phyloP scores from a whole-genome alignment of 2,113 vertebrate genomes.

The Amphiprion ocellaris region DNA sequence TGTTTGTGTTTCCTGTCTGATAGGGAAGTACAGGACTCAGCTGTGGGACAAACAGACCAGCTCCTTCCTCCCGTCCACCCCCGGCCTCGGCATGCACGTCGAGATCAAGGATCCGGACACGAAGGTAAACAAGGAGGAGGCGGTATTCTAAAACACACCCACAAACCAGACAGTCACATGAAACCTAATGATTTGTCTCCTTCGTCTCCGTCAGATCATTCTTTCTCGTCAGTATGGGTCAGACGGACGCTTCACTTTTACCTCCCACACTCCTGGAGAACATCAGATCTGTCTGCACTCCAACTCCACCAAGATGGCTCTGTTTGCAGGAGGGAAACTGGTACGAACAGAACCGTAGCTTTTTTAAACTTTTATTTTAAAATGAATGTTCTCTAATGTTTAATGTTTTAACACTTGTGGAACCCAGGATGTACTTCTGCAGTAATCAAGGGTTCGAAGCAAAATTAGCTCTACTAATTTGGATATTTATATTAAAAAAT shows the following conservation, averaged over 20 bases:
- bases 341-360: conserved; percentile 72
- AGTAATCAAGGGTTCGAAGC: no score
- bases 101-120: conserved; percentile 94
- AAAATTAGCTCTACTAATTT: no score
- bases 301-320: conserved; percentile 95
- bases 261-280: conserved; percentile 94
- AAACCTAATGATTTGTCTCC: not conserved
- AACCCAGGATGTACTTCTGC: no score
- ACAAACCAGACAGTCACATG: not conserved
- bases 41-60: conserved; percentile 92
- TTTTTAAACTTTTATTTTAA: no score
- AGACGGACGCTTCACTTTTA: conserved; percentile 95
- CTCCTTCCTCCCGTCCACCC: conserved; percentile 91
- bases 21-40: conserved; percentile 94
- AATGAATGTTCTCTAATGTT: no score
- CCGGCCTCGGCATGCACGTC: conserved; percentile 95
- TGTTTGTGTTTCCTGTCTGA: not conserved
- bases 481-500: no score
- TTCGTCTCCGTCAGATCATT: conserved; percentile 84
- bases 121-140: conserved; percentile 82
- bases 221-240: conserved; percentile 95
- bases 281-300: conserved; percentile 98
- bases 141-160: not conserved
- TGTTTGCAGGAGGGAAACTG: conserved; percentile 94
- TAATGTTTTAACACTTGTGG: no score